Evolutionary conservation across 2,113 vertebrate genomes (phyloP), one percentile per base, ranked within the genome.

Genomic region (Xenopus borealis): DNA sequence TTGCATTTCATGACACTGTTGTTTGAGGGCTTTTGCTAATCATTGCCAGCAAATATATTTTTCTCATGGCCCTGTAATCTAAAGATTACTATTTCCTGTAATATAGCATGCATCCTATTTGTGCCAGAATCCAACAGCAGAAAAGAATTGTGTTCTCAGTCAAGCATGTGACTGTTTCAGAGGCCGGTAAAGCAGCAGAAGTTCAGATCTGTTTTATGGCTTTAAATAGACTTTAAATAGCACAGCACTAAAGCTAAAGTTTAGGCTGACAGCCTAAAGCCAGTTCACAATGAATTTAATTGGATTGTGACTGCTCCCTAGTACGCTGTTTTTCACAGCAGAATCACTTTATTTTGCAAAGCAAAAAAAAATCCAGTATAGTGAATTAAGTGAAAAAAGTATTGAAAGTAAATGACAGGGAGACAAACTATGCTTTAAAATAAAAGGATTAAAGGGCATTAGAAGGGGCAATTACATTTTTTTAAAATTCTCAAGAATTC

Each of bases 201-300:
- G 72, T 53, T 74, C 72, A 74, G n/a, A 20, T 50, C 12, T 18
- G 55, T 68, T 33, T 75, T 62, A 61, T 74, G 72, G 64, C n/a
- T n/a, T n/a, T 75, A 68, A 75, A n/a, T n/a, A n/a, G 57, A 44
- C 65, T 46, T 67, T 61, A 67, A 75, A 75, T 75, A 75, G 72
- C 20, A 50, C 9, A 16, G 30, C 44, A 61, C 19, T 18, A 44
- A 50, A 44, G 7, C 8, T 1, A 40, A 40, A 2, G 33, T 7
- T 40, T n/a, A n/a, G n/a, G n/a, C n/a, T n/a, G n/a, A n/a, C n/a
- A n/a, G n/a, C n/a, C n/a, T n/a, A n/a, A n/a, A n/a, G n/a, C n/a
- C n/a, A n/a, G n/a, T n/a, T n/a, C n/a, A n/a, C n/a, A n/a, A n/a
- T n/a, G n/a, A n/a, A n/a, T n/a, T n/a, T n/a, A n/a, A n/a, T n/a